These are phyloP conservation scores for Apis florea DNA, from an alignment of 1,140 invertebrate species.

Conservation along the genomic window DNA sequence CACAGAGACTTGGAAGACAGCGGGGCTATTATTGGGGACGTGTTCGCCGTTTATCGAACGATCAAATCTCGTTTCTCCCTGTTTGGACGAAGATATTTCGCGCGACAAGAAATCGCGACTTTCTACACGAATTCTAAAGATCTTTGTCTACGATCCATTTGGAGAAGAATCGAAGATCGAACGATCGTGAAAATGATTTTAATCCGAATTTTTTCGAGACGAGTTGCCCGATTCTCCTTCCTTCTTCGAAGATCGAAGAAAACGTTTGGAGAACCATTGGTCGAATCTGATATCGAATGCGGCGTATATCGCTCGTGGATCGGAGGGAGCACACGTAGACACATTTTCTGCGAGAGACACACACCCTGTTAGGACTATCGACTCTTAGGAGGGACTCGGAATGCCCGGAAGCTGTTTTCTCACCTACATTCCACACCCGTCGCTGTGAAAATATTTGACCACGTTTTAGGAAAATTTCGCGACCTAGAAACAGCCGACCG, in stretches of 20 bases:
- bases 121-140: too few species aligned
- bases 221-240: background rate
- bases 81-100: background rate
- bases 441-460: constrained; percentile 40
- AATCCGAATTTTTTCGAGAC: background rate
- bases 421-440: constrained; percentile 34
- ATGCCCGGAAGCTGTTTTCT: constrained; percentile 31
- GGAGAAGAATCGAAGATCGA: too few species aligned
- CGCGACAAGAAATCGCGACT: too few species aligned
- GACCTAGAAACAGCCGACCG: background rate
- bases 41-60: background rate
- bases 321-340: background rate
- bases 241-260: background rate
- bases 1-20: constrained; percentile 20
- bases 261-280: background rate
- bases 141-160: too few species aligned
- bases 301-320: constrained; percentile 2
- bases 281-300: background rate
- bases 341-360: background rate
- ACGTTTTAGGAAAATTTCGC: constrained; percentile 18
- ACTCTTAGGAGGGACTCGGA: background rate
- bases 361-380: constrained; percentile 24
- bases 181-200: too few species aligned
- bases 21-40: background rate
- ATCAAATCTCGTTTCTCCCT: background rate